These are phyloP conservation scores for Thumatha senex DNA, from an alignment of 2,888 invertebrate species.

Conservation along the genomic window DNA sequence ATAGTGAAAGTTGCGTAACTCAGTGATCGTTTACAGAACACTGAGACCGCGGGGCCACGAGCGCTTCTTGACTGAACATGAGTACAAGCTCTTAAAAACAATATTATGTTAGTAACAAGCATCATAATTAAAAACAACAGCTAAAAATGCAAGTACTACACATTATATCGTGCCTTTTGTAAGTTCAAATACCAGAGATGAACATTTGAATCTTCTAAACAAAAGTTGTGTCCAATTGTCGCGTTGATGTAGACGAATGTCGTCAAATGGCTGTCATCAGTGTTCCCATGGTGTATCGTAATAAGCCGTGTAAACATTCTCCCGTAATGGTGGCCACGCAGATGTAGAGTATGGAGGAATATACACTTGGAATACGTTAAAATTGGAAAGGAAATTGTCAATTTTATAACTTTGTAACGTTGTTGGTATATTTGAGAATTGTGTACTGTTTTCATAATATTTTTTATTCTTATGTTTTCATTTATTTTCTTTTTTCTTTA, in stretches of 20 bases:
- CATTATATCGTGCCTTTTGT: not conserved
- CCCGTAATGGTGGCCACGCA: slow-evolving; percentile 33
- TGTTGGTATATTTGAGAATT: too few relatives aligned
- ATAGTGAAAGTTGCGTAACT: too few relatives aligned
- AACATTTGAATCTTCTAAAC: slow-evolving; percentile 14
- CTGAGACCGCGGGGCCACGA: too few relatives aligned
- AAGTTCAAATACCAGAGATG: not conserved
- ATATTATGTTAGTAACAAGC: too few relatives aligned
- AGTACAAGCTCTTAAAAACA: too few relatives aligned
- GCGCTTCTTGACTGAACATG: too few relatives aligned
- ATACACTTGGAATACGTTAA: slow-evolving; percentile 6
- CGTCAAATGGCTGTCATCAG: slow-evolving; percentile 30
- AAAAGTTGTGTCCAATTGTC: slow-evolving; percentile 28
- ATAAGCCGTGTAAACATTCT: slow-evolving; percentile 40
- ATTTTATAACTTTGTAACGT: not conserved
- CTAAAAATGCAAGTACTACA: not conserved
- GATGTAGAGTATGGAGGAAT: slow-evolving; percentile 30
- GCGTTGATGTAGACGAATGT: slow-evolving; percentile 30
- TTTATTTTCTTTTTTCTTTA: too few relatives aligned
- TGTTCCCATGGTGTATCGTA: slow-evolving; percentile 38
- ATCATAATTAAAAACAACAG: not conserved
- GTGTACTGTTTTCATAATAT: too few relatives aligned
- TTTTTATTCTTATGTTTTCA: too few relatives aligned
- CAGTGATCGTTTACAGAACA: too few relatives aligned
- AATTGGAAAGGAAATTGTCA: slow-evolving; percentile 12